Evolutionary conservation across 2,113 vertebrate genomes (phyloP), one percentile per base, ranked within the genome.

Genomic region (Arizona elegans): DNA sequence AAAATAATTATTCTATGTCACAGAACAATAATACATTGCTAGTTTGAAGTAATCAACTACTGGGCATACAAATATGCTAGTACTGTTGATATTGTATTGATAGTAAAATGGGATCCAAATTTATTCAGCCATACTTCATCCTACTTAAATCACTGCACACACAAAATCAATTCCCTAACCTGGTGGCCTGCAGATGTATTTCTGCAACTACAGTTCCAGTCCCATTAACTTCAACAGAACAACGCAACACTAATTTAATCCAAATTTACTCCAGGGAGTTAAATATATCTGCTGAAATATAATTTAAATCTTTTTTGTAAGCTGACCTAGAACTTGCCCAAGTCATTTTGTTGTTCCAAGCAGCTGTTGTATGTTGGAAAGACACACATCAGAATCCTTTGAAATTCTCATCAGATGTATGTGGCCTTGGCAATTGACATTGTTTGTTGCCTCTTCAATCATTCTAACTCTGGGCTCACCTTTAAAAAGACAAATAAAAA

Each of bases 401-500:
- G 52, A 56, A 33, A 52, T 8, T 87, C 56, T 81, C 13, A 5
- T 43, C 19, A 43, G 50, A 43, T 56, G 52, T 62, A 88, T 43
- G 33, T 50, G 23, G 56, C 62, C 86, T 75, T 70, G 33, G 91
- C 4, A 38, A 53, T 55, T 52, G 15, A 70, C n/a, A 47, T 12
- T 6, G 59, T 92, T 52, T 55, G 24, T 52, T 89, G 62, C 52
- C 59, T 86, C 43, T 90, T 29, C 38, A 21, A 26, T 86, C 58
- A 50, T 89, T 53, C 65, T 85, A 89, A 70, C 65, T 29, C 21
- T 89, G 50, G 87, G 12, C 38, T 38, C 92, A 91, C 91, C 75
- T 90, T 95, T 29, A 92, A 95, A 38, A 95, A 93, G 90, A 92
- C 93, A 87, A 95, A 91, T 87, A 86, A 13, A 24, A 85, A 54